Evolutionary conservation across 2,888 invertebrate genomes (phyloP).

Genomic region (Drosophila macrothrix): DNA sequence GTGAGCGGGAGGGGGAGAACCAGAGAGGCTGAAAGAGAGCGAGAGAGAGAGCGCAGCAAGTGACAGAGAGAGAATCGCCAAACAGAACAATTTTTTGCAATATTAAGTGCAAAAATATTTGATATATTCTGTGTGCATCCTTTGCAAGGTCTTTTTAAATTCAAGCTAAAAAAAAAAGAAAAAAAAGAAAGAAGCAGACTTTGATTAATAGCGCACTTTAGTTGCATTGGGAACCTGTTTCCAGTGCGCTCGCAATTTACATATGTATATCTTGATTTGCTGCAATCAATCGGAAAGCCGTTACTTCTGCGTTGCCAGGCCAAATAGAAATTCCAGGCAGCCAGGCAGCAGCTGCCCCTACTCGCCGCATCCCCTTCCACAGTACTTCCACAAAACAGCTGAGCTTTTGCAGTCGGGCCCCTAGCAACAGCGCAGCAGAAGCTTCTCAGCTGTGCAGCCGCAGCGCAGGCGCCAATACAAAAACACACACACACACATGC

Average conservation of each 20-base stretch:
- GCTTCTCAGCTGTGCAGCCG: slow-evolving; percentile 55
- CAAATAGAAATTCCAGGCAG: slow-evolving; percentile 55
- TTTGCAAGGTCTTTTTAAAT: slow-evolving; percentile 52
- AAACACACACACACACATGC: background rate
- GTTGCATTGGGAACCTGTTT: slow-evolving; percentile 38
- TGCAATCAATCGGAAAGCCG: slow-evolving; percentile 61
- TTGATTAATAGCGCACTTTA: slow-evolving; percentile 2
- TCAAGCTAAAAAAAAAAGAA: background rate
- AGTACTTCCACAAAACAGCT: slow-evolving; percentile 49
- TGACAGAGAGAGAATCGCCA: slow-evolving; percentile 3
- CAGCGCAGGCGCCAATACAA: slow-evolving; percentile 53
- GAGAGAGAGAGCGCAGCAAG: background rate
- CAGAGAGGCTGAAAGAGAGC: slow-evolving; percentile 14
- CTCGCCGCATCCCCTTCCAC: background rate
- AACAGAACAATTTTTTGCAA: slow-evolving; percentile 41
- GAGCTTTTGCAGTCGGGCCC: slow-evolving; percentile 65
- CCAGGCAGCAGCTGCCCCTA: slow-evolving; percentile 1
- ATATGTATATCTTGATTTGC: slow-evolving; percentile 51
- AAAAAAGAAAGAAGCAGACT: background rate
- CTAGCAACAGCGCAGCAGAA: slow-evolving; percentile 69
- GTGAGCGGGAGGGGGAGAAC: slow-evolving; percentile 18
- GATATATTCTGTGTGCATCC: slow-evolving; percentile 40
- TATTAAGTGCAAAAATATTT: slow-evolving; percentile 41
- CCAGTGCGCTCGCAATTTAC: slow-evolving; percentile 29
- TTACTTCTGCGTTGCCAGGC: slow-evolving; percentile 57